Evolutionary conservation across 2,888 invertebrate genomes (phyloP).

Genomic region (Acrobasis consociella): DNA sequence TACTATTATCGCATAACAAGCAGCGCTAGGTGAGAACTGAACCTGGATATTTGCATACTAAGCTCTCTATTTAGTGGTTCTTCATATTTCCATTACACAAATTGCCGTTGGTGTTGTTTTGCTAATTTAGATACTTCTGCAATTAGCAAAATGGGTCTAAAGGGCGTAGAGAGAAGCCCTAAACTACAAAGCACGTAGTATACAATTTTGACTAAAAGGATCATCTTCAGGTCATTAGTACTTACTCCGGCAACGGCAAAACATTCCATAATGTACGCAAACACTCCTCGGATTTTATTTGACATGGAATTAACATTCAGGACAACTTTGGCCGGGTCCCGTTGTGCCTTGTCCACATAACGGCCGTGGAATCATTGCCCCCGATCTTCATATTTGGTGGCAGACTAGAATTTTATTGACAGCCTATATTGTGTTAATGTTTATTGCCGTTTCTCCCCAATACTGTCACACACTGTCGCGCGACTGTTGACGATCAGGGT

Average conservation of each 20-base stretch:
- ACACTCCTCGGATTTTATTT: conserved; percentile 47
- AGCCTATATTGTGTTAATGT: conserved; percentile 9
- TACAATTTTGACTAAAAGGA: neutral
- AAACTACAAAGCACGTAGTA: neutral
- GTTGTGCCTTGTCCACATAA: conserved; percentile 56
- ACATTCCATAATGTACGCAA: conserved; percentile 36
- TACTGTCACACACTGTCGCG: too few relatives aligned
- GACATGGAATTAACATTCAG: conserved; percentile 66
- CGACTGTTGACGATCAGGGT: too few relatives aligned
- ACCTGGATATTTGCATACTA: too few relatives aligned
- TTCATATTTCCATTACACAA: too few relatives aligned
- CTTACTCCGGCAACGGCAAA: conserved; percentile 39
- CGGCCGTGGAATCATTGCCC: conserved; percentile 56
- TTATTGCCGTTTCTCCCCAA: neutral
- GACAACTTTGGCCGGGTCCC: conserved; percentile 58
- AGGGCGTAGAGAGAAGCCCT: too few relatives aligned
- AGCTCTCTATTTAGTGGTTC: too few relatives aligned
- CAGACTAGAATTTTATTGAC: conserved; percentile 37
- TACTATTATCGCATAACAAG: too few relatives aligned
- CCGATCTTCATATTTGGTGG: conserved; percentile 41
- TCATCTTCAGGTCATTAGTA: neutral
- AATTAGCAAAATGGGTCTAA: too few relatives aligned
- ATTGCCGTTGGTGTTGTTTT: too few relatives aligned
- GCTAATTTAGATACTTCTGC: too few relatives aligned
- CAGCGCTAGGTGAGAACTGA: too few relatives aligned